These are phyloP conservation scores for Oscheius onirici DNA, from an alignment of 2,888 invertebrate genomes.

Conservation along the genomic window DNA sequence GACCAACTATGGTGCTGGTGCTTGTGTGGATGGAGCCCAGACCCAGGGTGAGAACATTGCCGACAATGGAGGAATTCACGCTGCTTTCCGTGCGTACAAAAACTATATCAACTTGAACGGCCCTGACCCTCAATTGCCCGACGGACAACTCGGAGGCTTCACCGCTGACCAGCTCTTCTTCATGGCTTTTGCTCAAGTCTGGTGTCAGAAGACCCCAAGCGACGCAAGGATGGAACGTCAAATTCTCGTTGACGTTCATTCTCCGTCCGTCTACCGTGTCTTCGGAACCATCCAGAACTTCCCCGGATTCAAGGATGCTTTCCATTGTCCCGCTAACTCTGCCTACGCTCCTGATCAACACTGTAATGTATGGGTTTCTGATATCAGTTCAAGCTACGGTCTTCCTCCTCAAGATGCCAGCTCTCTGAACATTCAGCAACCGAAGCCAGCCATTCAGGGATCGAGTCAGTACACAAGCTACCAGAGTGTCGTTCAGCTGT, in stretches of 20 bases:
- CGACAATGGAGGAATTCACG: slow-evolving; percentile 68
- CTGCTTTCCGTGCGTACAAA: slow-evolving; percentile 65
- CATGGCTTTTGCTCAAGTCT: slow-evolving; percentile 59
- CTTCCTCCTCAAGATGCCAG: not conserved
- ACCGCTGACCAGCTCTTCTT: slow-evolving; percentile 61
- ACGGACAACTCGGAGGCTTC: slow-evolving; percentile 45
- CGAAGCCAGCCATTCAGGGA: not conserved
- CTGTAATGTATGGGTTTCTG: slow-evolving; percentile 65
- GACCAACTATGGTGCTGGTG: slow-evolving; percentile 34
- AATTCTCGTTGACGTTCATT: slow-evolving; percentile 55
- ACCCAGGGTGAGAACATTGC: slow-evolving; percentile 77
- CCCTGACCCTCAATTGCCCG: slow-evolving; percentile 61
- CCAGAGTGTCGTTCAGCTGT: slow-evolving; percentile 32
- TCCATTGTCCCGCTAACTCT: slow-evolving; percentile 61
- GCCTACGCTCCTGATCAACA: slow-evolving; percentile 57
- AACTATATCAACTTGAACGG: slow-evolving; percentile 55
- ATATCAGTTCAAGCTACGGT: slow-evolving; percentile 27
- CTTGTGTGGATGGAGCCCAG: slow-evolving; percentile 71
- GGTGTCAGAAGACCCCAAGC: slow-evolving; percentile 49
- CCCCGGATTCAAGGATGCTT: slow-evolving; percentile 68
- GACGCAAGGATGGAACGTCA: slow-evolving; percentile 40
- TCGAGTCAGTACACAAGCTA: slow-evolving; percentile 29
- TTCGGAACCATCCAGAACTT: slow-evolving; percentile 63
- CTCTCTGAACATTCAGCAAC: slow-evolving; percentile 11
- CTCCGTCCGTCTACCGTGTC: slow-evolving; percentile 58